Evolutionary conservation across 2,113 vertebrate species (phyloP).

Genomic region (Pelecanoides urinatrix): DNA sequence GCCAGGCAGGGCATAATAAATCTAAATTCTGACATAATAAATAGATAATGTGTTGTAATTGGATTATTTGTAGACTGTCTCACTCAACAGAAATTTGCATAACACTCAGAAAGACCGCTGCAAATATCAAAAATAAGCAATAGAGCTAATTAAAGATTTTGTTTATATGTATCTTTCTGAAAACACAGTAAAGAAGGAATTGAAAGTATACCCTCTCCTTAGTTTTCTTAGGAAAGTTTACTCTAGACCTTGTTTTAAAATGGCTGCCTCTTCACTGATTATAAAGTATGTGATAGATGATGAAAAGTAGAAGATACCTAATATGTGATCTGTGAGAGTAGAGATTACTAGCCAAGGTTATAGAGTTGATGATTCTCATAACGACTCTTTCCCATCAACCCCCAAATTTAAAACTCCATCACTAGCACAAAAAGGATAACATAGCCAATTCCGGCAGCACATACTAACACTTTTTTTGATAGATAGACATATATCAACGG

Average conservation of each 20-base stretch:
- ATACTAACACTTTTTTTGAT: neutral
- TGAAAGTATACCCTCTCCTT: neutral
- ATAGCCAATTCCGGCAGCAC: neutral
- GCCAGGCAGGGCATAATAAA: slow-evolving; percentile 19
- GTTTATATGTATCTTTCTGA: neutral
- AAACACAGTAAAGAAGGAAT: neutral
- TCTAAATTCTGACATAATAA: slow-evolving; percentile 46
- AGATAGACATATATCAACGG: neutral
- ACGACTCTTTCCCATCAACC: neutral
- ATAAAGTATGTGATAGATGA: neutral
- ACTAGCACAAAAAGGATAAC: neutral
- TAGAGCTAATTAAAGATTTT: slow-evolving; percentile 2
- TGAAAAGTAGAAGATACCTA: neutral
- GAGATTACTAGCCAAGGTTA: neutral
- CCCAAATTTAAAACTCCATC: neutral
- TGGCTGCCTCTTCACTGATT: neutral
- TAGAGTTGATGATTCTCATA: neutral
- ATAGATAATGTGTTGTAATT: slow-evolving; percentile 44
- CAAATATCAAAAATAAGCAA: neutral
- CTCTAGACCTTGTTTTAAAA: neutral
- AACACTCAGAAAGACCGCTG: neutral
- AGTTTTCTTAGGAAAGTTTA: neutral
- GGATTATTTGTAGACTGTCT: slow-evolving; percentile 39
- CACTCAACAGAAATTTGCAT: slow-evolving; percentile 18
- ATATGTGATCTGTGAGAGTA: neutral